Conservation (phyloP, 1,140 invertebrate genomes). For the Drosophila subpulchrella region DNA sequence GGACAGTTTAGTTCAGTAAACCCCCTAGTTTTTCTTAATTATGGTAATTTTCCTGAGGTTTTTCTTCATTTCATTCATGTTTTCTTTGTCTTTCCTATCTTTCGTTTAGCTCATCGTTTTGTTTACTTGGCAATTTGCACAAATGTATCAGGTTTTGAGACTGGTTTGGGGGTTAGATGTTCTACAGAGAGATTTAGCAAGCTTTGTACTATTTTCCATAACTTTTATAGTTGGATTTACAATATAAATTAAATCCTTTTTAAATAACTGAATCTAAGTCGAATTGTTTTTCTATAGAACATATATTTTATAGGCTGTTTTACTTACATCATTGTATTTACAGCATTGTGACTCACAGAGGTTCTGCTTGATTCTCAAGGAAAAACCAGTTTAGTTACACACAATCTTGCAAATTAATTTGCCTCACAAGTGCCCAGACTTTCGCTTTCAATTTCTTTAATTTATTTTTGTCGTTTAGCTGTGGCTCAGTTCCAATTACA, state of each 20-base stretch:
- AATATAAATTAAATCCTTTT: no score
- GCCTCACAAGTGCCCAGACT: constrained; percentile 25
- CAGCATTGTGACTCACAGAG: constrained; percentile 19
- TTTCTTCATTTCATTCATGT: constrained; percentile 19
- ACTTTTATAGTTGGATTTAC: no score
- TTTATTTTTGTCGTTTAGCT: constrained; percentile 40
- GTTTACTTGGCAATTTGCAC: constrained; percentile 35
- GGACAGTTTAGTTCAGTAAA: constrained; percentile 29
- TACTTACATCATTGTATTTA: no score
- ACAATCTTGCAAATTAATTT: constrained; percentile 15
- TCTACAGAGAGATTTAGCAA: background rate
- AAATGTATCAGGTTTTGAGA: constrained; percentile 12
- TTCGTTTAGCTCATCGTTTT: constrained; percentile 24
- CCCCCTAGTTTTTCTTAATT: constrained; percentile 31
- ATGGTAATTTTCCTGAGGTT: constrained; percentile 44
- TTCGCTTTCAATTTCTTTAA: constrained; percentile 72
- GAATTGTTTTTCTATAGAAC: background rate
- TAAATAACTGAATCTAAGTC: background rate
- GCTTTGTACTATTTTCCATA: background rate
- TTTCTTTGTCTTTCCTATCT: constrained; percentile 23
- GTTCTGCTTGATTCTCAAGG: background rate
- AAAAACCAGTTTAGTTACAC: constrained; percentile 13
- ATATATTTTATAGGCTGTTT: no score
- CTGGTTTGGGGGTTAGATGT: constrained; percentile 5
- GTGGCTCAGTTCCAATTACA: constrained; percentile 47